Evolutionary conservation across 2,888 invertebrate species (phyloP), one percentile per base, ranked within the genome.

Genomic region (Eupithecia dodoneata): DNA sequence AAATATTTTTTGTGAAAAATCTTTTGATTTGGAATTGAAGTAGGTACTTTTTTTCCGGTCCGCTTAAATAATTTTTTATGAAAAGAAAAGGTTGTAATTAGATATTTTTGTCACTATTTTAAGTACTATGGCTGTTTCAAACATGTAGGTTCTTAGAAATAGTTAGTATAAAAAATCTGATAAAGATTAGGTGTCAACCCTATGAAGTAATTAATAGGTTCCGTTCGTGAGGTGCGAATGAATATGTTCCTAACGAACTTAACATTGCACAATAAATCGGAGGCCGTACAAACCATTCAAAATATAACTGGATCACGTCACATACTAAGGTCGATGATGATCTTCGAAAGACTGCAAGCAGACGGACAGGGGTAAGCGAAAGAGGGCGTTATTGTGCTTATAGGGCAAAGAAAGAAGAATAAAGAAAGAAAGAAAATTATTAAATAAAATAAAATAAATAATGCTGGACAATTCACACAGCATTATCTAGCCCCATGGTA

Each of bases 171-270:
- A 18, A 15, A 3, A 70, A 4, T 15, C 2, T 12, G 45, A 47
- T 10, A 71, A 52, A 71, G 41, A 52, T 63, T 4, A 45, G 63
- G 18, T 72, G 63, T 9, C 75, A 78, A 73, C 78, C 75, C 78
- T 78, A 71, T 7, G 59, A 45, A 3, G 13, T 75, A 70, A 78
- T 71, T 73, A 75, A 75, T 66, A 59, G 71, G 78, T 78, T 75
- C 75, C 78, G 73, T 71, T 71, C 67, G 78, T 75, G 72, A 75
- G 41, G 55, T 77, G 75, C 63, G 73, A 73, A 77, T 77, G 75
- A 75, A 74, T 76, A 71, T 69, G 49, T 30, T 74, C 72, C 45
- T 74, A 77, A 69, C 66, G 55, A 77, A 75, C 42, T 72, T 63
- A 63, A 18, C 44, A 65, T 78, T 78, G 65, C 75, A 55, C 77